Evolutionary conservation across 2,113 vertebrate species (phyloP).

Genomic region (Rhinopomastus cyanomelas): DNA sequence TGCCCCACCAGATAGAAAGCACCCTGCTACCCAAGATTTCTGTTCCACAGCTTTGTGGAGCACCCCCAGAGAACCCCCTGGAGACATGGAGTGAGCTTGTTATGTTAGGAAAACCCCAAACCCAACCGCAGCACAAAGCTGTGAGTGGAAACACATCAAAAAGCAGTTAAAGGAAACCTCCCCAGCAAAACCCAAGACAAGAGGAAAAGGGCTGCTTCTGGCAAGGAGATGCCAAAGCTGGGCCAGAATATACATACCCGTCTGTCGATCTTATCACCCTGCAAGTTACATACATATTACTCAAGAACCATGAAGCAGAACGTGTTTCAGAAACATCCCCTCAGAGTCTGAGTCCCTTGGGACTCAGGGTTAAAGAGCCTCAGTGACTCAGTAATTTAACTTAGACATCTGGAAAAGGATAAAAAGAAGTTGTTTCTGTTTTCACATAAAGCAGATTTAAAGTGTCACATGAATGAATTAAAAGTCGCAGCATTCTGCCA

Average conservation of each 20-base stretch:
- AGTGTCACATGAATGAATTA: neutral
- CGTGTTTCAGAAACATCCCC: neutral
- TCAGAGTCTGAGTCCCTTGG: neutral
- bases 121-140: slow-evolving; percentile 43
- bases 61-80: slow-evolving; percentile 8
- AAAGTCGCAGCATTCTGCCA: neutral
- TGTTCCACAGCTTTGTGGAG: slow-evolving; percentile 32
- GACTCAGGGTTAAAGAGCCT: neutral
- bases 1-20: slow-evolving; percentile 20
- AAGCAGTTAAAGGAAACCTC: slow-evolving; percentile 75
- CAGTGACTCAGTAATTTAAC: neutral
- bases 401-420: neutral
- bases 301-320: neutral
- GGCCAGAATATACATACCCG: slow-evolving; percentile 89
- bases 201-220: slow-evolving; percentile 71
- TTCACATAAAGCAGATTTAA: neutral
- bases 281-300: slow-evolving; percentile 85
- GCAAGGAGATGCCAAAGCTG: slow-evolving; percentile 71
- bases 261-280: slow-evolving; percentile 99
- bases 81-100: slow-evolving; percentile 23
- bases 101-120: slow-evolving; percentile 27
- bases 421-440: neutral
- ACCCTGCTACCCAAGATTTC: slow-evolving; percentile 21
- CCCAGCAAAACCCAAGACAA: slow-evolving; percentile 72
- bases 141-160: slow-evolving; percentile 75